Percentiles rank a stretch among this genome's conserved stretches.
These are phyloP conservation scores for Acromyrmex charruanus DNA, from an alignment of 1,140 invertebrate species.

Conservation along the genomic window DNA sequence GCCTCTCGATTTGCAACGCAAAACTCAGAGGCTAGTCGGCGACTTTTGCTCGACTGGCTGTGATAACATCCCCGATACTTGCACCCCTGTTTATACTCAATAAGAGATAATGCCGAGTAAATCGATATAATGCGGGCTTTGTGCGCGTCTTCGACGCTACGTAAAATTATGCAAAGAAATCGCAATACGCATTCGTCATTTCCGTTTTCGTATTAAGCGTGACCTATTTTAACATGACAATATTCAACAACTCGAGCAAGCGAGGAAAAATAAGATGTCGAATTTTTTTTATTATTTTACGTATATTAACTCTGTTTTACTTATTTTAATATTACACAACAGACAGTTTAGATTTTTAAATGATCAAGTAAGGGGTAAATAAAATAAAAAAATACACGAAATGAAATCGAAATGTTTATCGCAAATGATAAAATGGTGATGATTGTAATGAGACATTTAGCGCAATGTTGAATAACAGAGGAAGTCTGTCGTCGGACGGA, in stretches of 20 bases:
- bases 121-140: slow-evolving; percentile 67
- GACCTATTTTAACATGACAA: slow-evolving; percentile 27
- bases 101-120: slow-evolving; percentile 60
- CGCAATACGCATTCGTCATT: neutral
- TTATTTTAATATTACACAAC: neutral
- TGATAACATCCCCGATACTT: slow-evolving; percentile 47
- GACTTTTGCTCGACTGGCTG: slow-evolving; percentile 64
- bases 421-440: neutral
- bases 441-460: slow-evolving; percentile 14
- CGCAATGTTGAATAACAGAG: slow-evolving; percentile 25
- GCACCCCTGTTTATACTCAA: slow-evolving; percentile 60
- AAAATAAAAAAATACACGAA: neutral
- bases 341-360: neutral
- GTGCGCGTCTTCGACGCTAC: neutral
- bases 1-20: neutral
- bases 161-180: neutral
- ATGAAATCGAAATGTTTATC: neutral
- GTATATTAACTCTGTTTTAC: neutral
- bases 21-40: slow-evolving; percentile 25
- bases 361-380: neutral
- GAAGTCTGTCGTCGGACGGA: slow-evolving; percentile 10
- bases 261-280: neutral
- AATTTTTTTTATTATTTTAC: neutral
- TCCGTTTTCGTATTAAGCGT: slow-evolving; percentile 16
- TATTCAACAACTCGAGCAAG: neutral